phyloP scores from a whole-genome alignment of 2,797 vertebrate species.

The Hypotaenidia philippensis region DNA sequence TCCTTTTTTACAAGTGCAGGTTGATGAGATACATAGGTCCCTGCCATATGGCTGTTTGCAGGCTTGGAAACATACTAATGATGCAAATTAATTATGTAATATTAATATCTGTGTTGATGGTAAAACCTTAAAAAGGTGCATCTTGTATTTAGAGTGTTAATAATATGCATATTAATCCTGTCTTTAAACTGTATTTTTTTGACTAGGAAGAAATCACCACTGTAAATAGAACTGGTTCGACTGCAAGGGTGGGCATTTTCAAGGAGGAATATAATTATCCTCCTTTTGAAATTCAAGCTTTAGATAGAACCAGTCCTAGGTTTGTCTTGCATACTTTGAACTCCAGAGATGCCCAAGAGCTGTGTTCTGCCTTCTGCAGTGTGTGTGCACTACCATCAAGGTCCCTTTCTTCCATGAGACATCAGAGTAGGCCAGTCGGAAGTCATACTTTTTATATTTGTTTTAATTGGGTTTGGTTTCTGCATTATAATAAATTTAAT shows the following conservation, averaged over 20 bases:
- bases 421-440: slow-evolving; percentile 51
- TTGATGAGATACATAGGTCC: not conserved
- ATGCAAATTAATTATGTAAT: not conserved
- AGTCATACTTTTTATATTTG: slow-evolving; percentile 68
- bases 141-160: not conserved
- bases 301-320: not conserved
- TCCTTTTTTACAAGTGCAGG: not conserved
- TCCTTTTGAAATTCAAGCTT: not conserved
- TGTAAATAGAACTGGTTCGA: not conserved
- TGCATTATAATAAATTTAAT: slow-evolving; percentile 76
- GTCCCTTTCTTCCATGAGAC: not conserved
- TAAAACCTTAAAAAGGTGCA: not conserved
- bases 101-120: not conserved
- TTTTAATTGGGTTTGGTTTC: slow-evolving; percentile 74
- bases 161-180: not conserved
- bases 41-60: not conserved
- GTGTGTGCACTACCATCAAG: not conserved
- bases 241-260: not conserved
- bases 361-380: not conserved
- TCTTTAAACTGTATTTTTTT: not conserved
- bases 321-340: not conserved
- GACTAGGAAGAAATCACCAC: not conserved
- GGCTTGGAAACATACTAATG: not conserved
- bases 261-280: not conserved
- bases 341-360: not conserved